Conservation (phyloP, 2,113 vertebrate species). For the Catharus bicknelli region DNA sequence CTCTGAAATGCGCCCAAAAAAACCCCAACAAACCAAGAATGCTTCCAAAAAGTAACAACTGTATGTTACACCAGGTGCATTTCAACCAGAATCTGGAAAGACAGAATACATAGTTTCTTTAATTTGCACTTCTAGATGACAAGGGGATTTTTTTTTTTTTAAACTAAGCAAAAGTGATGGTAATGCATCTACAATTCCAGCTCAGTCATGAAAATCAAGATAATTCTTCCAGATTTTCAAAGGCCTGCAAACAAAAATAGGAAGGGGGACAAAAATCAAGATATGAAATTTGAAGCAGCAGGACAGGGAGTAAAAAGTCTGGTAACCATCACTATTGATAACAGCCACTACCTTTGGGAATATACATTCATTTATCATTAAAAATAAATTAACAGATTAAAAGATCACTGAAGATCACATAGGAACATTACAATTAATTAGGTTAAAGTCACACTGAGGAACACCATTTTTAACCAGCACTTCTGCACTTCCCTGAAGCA, state of each 20-base stretch:
- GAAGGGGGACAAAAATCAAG: rapidly evolving
- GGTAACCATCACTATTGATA: neutral
- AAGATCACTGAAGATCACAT: neutral
- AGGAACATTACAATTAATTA: neutral
- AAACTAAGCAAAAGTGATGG: neutral
- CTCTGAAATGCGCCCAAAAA: neutral
- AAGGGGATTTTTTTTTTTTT: neutral
- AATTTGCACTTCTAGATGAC: neutral
- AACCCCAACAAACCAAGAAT: neutral
- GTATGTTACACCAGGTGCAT: neutral
- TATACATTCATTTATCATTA: neutral
- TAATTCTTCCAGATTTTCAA: neutral
- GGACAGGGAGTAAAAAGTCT: neutral
- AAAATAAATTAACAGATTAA: neutral
- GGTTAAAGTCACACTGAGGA: neutral
- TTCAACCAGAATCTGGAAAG: neutral
- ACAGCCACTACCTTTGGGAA: neutral
- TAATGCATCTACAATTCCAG: neutral
- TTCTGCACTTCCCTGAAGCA: neutral
- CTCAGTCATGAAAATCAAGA: neutral
- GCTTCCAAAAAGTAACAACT: neutral
- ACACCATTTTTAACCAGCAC: neutral
- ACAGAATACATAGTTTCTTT: neutral
- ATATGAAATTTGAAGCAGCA: neutral
- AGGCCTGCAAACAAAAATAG: neutral